A percentile compares a stretch with the other conserved stretches of the same genome.
Evolutionary conservation across 2,113 vertebrate genomes (phyloP).

Genomic region (Megaptera novaeangliae): DNA sequence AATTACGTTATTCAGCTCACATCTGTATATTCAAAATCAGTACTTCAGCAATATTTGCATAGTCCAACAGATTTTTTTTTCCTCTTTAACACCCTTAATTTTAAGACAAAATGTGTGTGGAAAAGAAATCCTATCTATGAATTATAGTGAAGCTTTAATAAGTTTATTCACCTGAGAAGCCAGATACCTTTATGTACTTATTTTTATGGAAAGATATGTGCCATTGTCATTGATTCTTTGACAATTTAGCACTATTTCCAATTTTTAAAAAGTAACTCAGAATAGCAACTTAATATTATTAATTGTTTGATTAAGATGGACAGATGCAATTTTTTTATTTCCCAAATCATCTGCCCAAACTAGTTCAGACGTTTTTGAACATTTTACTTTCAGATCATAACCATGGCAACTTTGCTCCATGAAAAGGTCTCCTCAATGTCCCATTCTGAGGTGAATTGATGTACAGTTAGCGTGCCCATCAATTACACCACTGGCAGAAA

Average conservation of each 20-base stretch:
- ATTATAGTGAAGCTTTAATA: not conserved
- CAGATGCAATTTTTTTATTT: not conserved
- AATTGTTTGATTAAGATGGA: not conserved
- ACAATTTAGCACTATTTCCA: not conserved
- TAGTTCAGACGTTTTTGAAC: not conserved
- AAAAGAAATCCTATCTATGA: conserved; percentile 4
- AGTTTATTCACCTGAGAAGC: not conserved
- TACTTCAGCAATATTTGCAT: not conserved
- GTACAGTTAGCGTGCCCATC: not conserved
- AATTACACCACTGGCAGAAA: not conserved
- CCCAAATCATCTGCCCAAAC: not conserved
- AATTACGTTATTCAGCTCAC: not conserved
- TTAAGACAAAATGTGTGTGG: not conserved
- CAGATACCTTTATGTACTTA: not conserved
- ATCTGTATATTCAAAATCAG: not conserved
- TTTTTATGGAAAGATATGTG: not conserved
- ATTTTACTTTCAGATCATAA: not conserved
- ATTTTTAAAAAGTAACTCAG: not conserved
- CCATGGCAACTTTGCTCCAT: not conserved
- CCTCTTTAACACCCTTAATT: not conserved
- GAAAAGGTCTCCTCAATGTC: not conserved
- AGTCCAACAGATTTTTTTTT: not conserved
- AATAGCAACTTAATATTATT: not conserved
- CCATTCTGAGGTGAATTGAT: not conserved
- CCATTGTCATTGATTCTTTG: not conserved